Percentiles rank a stretch among this genome's conserved stretches.
phyloP scores from a whole-genome alignment of 2,113 vertebrate species.

The Gallinago paraguaiae region DNA sequence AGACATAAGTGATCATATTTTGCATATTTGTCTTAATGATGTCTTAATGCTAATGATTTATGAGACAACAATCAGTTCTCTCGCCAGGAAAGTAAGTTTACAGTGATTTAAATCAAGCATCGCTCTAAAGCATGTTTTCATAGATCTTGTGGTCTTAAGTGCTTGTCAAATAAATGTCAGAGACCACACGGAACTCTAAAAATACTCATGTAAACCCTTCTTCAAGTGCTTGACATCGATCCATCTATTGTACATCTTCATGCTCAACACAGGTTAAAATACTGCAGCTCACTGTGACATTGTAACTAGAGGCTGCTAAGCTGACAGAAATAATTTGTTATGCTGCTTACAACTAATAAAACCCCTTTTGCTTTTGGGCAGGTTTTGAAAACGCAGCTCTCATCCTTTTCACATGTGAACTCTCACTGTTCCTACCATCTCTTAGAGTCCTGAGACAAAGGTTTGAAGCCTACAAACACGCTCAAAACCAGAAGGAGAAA shows the following conservation, averaged over 20 bases:
- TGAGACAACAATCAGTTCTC: background rate
- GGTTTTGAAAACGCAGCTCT: constrained; percentile 1
- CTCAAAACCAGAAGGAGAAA: background rate
- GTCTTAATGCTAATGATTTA: background rate
- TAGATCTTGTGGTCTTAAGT: constrained; percentile 20
- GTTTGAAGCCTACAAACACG: background rate
- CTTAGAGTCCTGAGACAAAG: background rate
- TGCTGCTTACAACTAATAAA: constrained; percentile 12
- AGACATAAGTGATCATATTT: background rate
- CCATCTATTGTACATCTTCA: constrained; percentile 9
- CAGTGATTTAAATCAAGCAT: constrained; percentile 1
- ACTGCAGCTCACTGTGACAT: background rate
- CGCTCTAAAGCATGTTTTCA: background rate
- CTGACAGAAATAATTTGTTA: constrained; percentile 43
- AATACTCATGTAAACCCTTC: background rate
- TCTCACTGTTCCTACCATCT: background rate
- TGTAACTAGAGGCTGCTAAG: background rate
- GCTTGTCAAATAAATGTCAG: constrained; percentile 8
- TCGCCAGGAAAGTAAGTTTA: background rate
- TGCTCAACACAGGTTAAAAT: background rate
- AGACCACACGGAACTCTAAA: constrained; percentile 8
- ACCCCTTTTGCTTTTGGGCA: background rate
- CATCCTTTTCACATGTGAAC: background rate
- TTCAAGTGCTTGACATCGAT: background rate
- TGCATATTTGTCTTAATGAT: background rate